Percentiles rank a stretch among this genome's conserved stretches.
These are phyloP conservation scores for Coelinius sp. DNA, from an alignment of 2,888 invertebrate species.

Conservation along the genomic window DNA sequence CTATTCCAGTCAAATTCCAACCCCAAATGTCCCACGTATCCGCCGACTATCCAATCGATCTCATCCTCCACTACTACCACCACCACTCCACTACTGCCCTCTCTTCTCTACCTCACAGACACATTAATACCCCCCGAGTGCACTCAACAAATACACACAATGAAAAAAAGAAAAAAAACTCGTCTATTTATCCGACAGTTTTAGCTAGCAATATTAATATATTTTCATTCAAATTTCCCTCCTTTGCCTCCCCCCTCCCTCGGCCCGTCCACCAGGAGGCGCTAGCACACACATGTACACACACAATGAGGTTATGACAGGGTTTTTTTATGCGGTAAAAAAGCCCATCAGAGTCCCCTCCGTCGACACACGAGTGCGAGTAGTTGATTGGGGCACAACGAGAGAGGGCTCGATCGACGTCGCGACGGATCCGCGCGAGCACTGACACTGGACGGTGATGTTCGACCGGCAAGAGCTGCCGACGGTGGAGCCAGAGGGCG, in stretches of 20 bases:
- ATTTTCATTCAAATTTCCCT: not conserved
- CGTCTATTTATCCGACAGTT: not conserved
- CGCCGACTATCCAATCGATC: conserved; percentile 57
- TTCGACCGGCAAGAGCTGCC: conserved; percentile 45
- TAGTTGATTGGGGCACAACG: conserved; percentile 43
- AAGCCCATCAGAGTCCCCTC: conserved; percentile 20
- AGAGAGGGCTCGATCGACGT: conserved; percentile 54
- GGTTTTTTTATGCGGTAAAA: conserved; percentile 6
- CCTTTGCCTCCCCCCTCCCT: not conserved
- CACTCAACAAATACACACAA: too few species aligned
- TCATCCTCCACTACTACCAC: conserved; percentile 49
- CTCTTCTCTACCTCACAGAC: conserved; percentile 7
- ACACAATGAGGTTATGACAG: conserved; percentile 12
- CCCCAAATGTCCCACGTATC: conserved; percentile 14
- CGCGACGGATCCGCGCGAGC: conserved; percentile 60
- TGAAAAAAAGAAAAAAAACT: too few species aligned
- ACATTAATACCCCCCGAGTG: conserved; percentile 31
- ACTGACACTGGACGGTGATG: conserved; percentile 55
- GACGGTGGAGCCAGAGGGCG: conserved; percentile 41
- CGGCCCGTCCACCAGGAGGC: not conserved
- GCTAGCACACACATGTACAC: conserved; percentile 34
- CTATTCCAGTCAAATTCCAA: conserved; percentile 23
- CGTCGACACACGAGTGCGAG: conserved; percentile 15
- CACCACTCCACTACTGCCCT: conserved; percentile 45
- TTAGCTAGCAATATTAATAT: not conserved